Evolutionary conservation across 2,888 invertebrate genomes (phyloP).

Genomic region (Ischnus inquisitorius): DNA sequence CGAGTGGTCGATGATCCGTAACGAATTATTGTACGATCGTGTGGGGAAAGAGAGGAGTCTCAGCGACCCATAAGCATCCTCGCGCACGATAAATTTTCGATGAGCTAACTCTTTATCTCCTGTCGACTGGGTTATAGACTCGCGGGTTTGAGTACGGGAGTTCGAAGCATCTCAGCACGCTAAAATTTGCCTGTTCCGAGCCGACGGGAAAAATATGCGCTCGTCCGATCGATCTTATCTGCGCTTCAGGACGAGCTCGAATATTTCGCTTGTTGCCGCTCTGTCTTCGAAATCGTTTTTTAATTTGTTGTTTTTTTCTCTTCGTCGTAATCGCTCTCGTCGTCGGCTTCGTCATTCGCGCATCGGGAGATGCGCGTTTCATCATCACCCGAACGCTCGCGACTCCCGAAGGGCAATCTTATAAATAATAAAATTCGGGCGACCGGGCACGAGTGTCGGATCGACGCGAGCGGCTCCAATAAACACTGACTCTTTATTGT

Average conservation of each 20-base stretch:
- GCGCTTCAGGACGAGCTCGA: not conserved
- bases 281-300: not conserved
- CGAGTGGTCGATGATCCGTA: conserved; percentile 21
- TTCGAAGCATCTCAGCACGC: conserved; percentile 22
- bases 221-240: conserved; percentile 16
- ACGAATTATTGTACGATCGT: conserved; percentile 17
- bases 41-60: not conserved
- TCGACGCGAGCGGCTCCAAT: conserved; percentile 65
- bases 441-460: conserved; percentile 22
- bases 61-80: conserved; percentile 49
- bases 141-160: conserved; percentile 62
- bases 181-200: conserved; percentile 11
- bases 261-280: conserved; percentile 8
- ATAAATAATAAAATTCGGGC: conserved; percentile 47
- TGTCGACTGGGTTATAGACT: conserved; percentile 44
- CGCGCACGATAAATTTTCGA: conserved; percentile 70
- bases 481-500: conserved; percentile 73
- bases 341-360: conserved; percentile 5
- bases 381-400: conserved; percentile 27
- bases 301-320: not conserved
- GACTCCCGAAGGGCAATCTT: conserved; percentile 36
- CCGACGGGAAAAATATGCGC: not conserved
- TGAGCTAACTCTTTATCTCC: conserved; percentile 64
- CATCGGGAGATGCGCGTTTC: not conserved
- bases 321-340: not conserved